phyloP scores from a whole-genome alignment of 1,140 invertebrate species.

The Phthorimaea operculella region DNA sequence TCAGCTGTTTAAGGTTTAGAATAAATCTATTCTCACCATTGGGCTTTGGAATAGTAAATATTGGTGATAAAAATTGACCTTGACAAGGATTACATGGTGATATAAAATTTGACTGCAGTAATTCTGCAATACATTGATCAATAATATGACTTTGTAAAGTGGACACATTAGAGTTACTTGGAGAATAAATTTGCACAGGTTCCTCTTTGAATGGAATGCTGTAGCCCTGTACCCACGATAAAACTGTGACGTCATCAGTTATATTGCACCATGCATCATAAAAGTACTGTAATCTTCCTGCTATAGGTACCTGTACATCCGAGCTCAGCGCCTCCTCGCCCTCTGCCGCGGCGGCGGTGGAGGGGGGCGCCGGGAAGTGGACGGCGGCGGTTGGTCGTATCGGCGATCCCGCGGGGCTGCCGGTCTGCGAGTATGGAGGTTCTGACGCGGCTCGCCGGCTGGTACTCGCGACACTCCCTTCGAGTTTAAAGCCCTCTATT shows the following conservation, averaged over 20 bases:
- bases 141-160: background rate
- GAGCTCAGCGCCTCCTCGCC: background rate
- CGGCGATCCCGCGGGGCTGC: background rate
- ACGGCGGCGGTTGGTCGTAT: background rate
- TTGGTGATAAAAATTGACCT: background rate
- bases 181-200: background rate
- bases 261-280: background rate
- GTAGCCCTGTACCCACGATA: background rate
- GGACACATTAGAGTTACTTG: background rate
- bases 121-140: background rate
- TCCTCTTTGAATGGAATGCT: background rate
- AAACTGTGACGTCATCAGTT: background rate
- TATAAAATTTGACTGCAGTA: background rate
- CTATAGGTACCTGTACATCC: background rate
- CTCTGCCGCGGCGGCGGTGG: background rate
- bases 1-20: background rate
- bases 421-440: background rate
- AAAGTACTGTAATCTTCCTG: background rate
- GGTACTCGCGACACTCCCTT: background rate
- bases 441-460: background rate
- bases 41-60: background rate
- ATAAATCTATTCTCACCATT: background rate
- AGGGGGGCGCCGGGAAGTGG: background rate
- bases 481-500: background rate
- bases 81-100: background rate